phyloP scores from a whole-genome alignment of 2,888 invertebrate genomes.

The Caenorhabditis angaria region DNA sequence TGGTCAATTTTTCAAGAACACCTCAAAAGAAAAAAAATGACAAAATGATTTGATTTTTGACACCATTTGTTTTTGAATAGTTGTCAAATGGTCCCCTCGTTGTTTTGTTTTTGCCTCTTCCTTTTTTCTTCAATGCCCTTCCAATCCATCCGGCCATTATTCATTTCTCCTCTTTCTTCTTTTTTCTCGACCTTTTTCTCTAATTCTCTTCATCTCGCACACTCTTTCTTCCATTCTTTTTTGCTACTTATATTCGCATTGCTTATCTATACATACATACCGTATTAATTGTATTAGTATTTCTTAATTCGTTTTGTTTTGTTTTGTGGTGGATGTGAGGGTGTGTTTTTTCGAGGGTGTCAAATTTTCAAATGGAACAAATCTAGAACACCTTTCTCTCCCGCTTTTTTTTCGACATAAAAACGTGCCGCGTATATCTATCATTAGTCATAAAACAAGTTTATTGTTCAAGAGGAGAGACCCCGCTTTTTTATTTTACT shows the following conservation, averaged over 20 bases:
- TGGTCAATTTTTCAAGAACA: no score
- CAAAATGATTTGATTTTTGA: background rate
- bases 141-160: slow-evolving; percentile 4
- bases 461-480: background rate
- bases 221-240: background rate
- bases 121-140: background rate
- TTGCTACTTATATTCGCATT: background rate
- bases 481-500: background rate
- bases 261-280: slow-evolving; percentile 4
- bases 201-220: background rate
- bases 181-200: slow-evolving; percentile 2
- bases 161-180: slow-evolving; percentile 2
- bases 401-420: background rate
- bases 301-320: background rate
- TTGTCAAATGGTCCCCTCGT: background rate
- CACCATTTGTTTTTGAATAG: background rate
- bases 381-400: no score
- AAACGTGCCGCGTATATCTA: slow-evolving; percentile 4
- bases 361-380: background rate
- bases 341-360: background rate
- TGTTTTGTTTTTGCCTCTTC: background rate
- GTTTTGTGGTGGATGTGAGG: background rate
- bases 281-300: background rate
- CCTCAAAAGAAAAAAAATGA: no score
- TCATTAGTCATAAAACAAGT: slow-evolving; percentile 1